Conservation (phyloP, 2,797 vertebrate genomes). For the Enteromius treurensis region DNA sequence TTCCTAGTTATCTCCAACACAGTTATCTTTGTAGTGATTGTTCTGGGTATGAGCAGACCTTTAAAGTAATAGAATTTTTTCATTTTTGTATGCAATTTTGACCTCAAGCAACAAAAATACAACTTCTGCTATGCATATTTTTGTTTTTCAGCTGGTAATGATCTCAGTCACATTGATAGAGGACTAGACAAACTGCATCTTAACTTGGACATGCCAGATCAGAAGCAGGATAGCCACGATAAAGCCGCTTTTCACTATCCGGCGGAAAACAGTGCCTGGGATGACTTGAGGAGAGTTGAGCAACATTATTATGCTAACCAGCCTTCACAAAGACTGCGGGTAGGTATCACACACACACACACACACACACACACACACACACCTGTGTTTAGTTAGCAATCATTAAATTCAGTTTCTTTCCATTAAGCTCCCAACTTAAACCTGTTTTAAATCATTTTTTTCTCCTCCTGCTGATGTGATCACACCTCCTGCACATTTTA, state of each 20-base stretch:
- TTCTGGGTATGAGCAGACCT: neutral
- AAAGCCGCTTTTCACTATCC: constrained; percentile 12
- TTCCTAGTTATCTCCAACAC: neutral
- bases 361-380: no score
- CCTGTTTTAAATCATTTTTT: neutral
- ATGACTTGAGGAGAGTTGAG: constrained; percentile 43
- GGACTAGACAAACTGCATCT: constrained; percentile 66
- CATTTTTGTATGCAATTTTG: neutral
- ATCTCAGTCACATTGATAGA: constrained; percentile 40
- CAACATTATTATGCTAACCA: constrained; percentile 1
- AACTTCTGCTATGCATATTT: neutral
- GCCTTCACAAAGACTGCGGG: constrained; percentile 24
- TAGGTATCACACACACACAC: neutral
- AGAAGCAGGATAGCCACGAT: constrained; percentile 31
- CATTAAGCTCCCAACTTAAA: neutral
- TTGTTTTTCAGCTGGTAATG: constrained; percentile 31
- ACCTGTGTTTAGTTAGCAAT: neutral
- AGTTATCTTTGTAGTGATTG: neutral
- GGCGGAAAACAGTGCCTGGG: constrained; percentile 14
- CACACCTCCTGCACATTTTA: neutral
- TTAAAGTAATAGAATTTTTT: neutral
- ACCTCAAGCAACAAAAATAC: neutral
- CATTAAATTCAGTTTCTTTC: neutral
- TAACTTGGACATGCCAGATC: constrained; percentile 21
- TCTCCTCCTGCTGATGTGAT: neutral